Evolutionary conservation across 1,140 invertebrate genomes (phyloP).

Genomic region (Mercenaria mercenaria): DNA sequence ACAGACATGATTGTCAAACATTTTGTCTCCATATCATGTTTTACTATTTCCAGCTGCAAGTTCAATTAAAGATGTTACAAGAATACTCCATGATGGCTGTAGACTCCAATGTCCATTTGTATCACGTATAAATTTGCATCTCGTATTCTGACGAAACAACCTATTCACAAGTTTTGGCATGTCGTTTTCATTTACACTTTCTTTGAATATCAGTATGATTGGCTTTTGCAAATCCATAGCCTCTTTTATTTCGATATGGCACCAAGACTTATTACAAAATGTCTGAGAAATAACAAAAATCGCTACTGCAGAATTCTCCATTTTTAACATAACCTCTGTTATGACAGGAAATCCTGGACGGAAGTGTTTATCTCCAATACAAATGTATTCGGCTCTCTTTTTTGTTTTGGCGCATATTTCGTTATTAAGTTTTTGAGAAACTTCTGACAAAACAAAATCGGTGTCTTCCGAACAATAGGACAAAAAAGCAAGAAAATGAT

Average conservation of each 20-base stretch:
- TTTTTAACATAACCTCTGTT: neutral
- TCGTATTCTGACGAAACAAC: neutral
- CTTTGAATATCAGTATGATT: neutral
- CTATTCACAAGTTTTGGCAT: neutral
- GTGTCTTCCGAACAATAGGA: neutral
- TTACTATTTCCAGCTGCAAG: neutral
- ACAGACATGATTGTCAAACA: too few relatives aligned
- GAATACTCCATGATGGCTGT: neutral
- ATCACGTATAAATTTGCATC: neutral
- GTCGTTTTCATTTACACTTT: neutral
- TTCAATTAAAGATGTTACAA: neutral
- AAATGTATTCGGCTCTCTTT: neutral
- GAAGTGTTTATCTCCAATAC: conserved; percentile 1
- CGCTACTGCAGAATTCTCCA: conserved; percentile 3
- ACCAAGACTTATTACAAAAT: conserved; percentile 18
- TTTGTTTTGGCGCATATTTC: neutral
- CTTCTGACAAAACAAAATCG: neutral
- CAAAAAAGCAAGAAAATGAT: neutral
- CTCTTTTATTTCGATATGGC: neutral
- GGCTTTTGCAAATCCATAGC: conserved; percentile 6
- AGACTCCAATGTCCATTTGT: neutral
- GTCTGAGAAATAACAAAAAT: conserved; percentile 20
- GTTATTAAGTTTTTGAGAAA: neutral
- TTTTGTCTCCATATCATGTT: too few relatives aligned
- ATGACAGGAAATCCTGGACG: neutral